A percentile compares a stretch with the other conserved stretches of the same genome.
Evolutionary conservation across 2,113 vertebrate genomes (phyloP).

Genomic region (Alouatta palliata): DNA sequence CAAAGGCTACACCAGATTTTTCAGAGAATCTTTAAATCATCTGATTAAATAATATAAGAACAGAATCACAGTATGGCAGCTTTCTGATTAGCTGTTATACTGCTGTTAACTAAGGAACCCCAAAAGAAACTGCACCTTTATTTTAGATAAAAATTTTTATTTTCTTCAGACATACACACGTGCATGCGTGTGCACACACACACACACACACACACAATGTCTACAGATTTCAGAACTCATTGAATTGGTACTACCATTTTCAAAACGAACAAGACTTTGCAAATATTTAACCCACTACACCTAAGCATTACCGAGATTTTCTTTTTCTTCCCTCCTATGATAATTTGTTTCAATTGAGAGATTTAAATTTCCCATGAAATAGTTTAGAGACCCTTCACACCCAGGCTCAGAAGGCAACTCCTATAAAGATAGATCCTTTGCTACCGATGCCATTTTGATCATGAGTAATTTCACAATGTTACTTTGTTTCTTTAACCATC

Average conservation of each 20-base stretch:
- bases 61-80: not conserved
- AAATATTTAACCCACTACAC: not conserved
- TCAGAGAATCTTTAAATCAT: constrained; percentile 61
- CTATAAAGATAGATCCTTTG: not conserved
- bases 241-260: not conserved
- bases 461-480: not conserved
- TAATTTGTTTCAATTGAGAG: constrained; percentile 50
- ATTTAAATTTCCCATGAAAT: constrained; percentile 53
- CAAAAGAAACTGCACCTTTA: constrained; percentile 51
- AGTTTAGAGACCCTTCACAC: not conserved
- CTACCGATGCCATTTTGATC: constrained; percentile 2
- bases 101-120: not conserved
- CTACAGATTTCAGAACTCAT: not conserved
- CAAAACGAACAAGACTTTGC: not conserved
- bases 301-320: constrained; percentile 37
- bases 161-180: constrained; percentile 51
- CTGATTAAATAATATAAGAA: constrained; percentile 55
- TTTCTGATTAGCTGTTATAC: constrained; percentile 24
- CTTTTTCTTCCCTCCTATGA: constrained; percentile 44
- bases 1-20: constrained; percentile 47
- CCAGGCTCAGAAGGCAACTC: constrained; percentile 40
- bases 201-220: not conserved
- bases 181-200: not conserved
- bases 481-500: not conserved
- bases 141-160: constrained; percentile 45